These are phyloP conservation scores for Bombyx huttoni DNA, from an alignment of 2,888 invertebrate species.

Conservation along the genomic window DNA sequence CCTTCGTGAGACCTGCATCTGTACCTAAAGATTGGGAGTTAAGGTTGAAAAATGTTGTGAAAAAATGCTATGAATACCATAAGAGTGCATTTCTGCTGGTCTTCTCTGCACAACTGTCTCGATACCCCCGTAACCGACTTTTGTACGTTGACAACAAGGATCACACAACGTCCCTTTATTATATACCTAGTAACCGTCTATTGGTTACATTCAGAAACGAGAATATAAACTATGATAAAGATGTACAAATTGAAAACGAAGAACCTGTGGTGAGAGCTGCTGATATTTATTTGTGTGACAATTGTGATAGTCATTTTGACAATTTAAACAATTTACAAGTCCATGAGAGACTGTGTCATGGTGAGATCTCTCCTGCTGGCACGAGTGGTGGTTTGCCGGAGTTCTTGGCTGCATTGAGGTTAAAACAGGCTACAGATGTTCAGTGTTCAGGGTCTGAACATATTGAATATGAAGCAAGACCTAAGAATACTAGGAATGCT, in stretches of 20 bases:
- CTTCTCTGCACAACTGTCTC: conserved; percentile 79
- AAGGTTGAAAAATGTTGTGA: conserved; percentile 76
- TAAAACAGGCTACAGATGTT: conserved; percentile 27
- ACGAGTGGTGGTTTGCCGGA: conserved; percentile 39
- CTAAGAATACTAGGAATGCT: conserved; percentile 41
- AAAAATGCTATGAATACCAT: conserved; percentile 80
- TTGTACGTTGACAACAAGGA: conserved; percentile 81
- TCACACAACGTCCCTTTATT: conserved; percentile 80
- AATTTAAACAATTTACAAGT: conserved; percentile 44
- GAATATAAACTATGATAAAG: conserved; percentile 73
- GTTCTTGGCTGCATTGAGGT: conserved; percentile 50
- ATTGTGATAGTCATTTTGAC: conserved; percentile 81
- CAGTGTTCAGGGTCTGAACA: conserved; percentile 12
- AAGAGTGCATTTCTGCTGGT: conserved; percentile 79
- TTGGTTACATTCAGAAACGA: conserved; percentile 83
- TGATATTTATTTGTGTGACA: conserved; percentile 82
- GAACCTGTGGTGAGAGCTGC: conserved; percentile 72
- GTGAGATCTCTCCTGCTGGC: conserved; percentile 28
- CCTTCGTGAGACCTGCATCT: conserved; percentile 68
- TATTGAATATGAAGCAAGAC: conserved; percentile 22
- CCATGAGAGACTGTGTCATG: conserved; percentile 63
- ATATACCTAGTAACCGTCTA: conserved; percentile 75
- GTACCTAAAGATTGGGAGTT: conserved; percentile 71
- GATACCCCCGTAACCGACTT: conserved; percentile 75
- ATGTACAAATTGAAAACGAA: conserved; percentile 34